Evolutionary conservation across 2,113 vertebrate species (phyloP), one percentile per base, ranked within the genome.

Genomic region (Zeus faber): DNA sequence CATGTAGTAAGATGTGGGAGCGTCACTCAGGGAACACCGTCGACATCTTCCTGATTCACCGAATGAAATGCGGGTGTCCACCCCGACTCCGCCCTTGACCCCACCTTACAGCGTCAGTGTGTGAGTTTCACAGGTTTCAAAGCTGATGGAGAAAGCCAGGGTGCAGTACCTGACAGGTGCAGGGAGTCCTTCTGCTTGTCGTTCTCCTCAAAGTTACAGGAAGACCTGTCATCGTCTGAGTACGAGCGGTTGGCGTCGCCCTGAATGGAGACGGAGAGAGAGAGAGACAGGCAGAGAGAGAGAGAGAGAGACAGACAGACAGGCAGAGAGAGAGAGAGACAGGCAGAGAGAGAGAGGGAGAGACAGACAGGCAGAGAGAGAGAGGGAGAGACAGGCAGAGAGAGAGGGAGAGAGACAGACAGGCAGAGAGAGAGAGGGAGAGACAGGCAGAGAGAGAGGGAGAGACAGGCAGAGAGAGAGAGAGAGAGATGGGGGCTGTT

Each of bases 201-300:
- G 29, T 82, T 88, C 17, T 98, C 96, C 9, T 97, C 97, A 65
- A 92, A 70, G 74, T 97, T 97, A 59, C 90, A 95, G 23, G 93
- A 97, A 61, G 93, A 97, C 67, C 92, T 92, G 72, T 98, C 95
- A 39, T 98, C 97, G 0, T 98, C 97, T 0, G 97, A 98, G 72
- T 92, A 95, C 0, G 95, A 99, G 16, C 93, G 92, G 74, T 98
- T 99, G 70, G 97, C 96, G 49, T 98, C 95, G 1, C 96, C 97
- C 97, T 99, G 81, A 70, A 64, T 11, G 50, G 1, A 25, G 33
- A 24, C 14, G 50, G 3, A 48, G 25, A 1, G 35, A 3, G 25
- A 29, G 11, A 48, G 21, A 10, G 10, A 68, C n/a, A 16, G 17
- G 49, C 22, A 47, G 45, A 47, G 22, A 24, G 45, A 56, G 20